Evolutionary conservation across 2,797 vertebrate species (phyloP).

Genomic region (Philypnodon macrostomus): DNA sequence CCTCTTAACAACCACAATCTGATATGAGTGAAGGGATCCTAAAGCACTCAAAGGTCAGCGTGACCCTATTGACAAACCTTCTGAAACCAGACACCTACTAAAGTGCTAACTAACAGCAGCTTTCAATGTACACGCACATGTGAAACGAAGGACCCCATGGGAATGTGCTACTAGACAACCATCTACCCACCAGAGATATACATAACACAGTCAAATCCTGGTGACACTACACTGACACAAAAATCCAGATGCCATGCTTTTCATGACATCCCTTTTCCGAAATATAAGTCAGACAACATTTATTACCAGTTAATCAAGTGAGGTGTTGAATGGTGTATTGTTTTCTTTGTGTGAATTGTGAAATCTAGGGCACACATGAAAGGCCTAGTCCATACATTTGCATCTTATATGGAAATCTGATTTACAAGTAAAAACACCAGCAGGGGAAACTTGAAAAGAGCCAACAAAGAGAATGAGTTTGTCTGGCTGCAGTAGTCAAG

Average conservation of each 20-base stretch:
- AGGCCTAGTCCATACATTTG: constrained; percentile 43
- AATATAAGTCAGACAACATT: too few relatives aligned
- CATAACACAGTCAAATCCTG: too few relatives aligned
- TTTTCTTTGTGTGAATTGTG: neutral
- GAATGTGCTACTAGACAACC: constrained; percentile 15
- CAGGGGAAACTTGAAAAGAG: constrained; percentile 6
- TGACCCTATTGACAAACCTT: constrained; percentile 54
- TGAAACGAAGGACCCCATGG: constrained; percentile 31
- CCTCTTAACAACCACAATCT: constrained; percentile 54
- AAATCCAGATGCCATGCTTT: too few relatives aligned
- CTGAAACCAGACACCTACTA: constrained; percentile 62
- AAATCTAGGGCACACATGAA: constrained; percentile 33
- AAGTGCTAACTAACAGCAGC: constrained; percentile 46
- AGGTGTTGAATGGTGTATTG: too few relatives aligned
- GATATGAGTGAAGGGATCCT: constrained; percentile 44
- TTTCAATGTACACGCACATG: constrained; percentile 34
- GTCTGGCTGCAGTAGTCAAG: neutral
- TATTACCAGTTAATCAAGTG: too few relatives aligned
- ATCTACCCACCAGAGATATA: constrained; percentile 2
- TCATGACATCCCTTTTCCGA: too few relatives aligned
- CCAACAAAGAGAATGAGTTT: constrained; percentile 8
- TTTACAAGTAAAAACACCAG: constrained; percentile 65
- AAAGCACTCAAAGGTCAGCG: constrained; percentile 52
- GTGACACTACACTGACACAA: neutral
- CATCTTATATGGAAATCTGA: constrained; percentile 49